Percentiles rank a stretch among this genome's conserved stretches.
Conservation (phyloP, 2,113 vertebrate species). For the Ammodytes marinus region DNA sequence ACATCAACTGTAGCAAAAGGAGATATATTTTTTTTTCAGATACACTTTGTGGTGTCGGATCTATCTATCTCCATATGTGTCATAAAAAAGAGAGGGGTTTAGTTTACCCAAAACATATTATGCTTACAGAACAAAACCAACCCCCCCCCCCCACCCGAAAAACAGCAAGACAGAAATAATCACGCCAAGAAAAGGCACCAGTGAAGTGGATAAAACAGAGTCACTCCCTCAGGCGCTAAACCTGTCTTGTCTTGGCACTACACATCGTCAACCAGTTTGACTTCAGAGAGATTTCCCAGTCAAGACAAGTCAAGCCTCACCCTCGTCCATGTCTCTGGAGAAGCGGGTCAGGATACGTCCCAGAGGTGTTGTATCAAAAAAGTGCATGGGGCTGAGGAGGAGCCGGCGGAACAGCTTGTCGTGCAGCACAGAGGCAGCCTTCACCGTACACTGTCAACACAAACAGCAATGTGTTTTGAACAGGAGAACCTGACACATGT, state of each 20-base stretch:
- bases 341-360: slow-evolving; percentile 89
- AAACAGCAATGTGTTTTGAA: slow-evolving; percentile 59
- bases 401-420: slow-evolving; percentile 85
- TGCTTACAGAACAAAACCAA: slow-evolving; percentile 24
- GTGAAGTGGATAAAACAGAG: slow-evolving; percentile 50
- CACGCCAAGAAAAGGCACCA: slow-evolving; percentile 52
- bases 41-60: not conserved
- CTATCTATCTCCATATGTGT: not conserved
- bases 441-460: slow-evolving; percentile 83
- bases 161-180: slow-evolving; percentile 27
- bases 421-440: slow-evolving; percentile 85
- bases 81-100: not conserved
- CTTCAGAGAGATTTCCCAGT: slow-evolving; percentile 60
- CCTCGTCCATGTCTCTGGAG: slow-evolving; percentile 89
- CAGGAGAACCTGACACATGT: slow-evolving; percentile 46
- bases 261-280: slow-evolving; percentile 64
- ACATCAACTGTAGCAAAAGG: slow-evolving; percentile 83
- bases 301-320: slow-evolving; percentile 78
- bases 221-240: slow-evolving; percentile 53
- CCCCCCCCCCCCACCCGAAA: slow-evolving; percentile 18
- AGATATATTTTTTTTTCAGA: slow-evolving; percentile 37
- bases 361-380: slow-evolving; percentile 88
- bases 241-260: slow-evolving; percentile 51
- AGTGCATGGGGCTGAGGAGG: slow-evolving; percentile 85
- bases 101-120: slow-evolving; percentile 8